phyloP scores from a whole-genome alignment of 2,888 invertebrate species.

The Campoplex nolae region DNA sequence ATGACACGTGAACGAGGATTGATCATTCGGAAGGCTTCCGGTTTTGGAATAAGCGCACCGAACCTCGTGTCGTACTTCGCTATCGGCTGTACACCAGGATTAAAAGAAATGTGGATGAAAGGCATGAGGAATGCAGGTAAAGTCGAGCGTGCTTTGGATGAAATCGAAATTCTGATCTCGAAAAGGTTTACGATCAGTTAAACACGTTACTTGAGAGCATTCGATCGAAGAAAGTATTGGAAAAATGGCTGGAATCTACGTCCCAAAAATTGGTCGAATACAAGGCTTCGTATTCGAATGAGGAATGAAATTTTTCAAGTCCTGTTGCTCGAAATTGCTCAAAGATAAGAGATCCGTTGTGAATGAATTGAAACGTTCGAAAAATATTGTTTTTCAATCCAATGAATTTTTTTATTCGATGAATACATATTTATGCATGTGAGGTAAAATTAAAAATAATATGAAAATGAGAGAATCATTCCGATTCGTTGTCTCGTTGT shows the following conservation, averaged over 20 bases:
- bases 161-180: conserved; percentile 34
- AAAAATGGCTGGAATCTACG: conserved; percentile 1
- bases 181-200: conserved; percentile 45
- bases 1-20: conserved; percentile 28
- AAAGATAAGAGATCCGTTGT: not conserved
- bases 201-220: conserved; percentile 1
- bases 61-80: conserved; percentile 4
- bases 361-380: not conserved
- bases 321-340: not conserved
- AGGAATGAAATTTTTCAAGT: not conserved
- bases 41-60: conserved; percentile 1
- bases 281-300: not conserved
- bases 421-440: no score
- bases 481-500: no score
- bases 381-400: not conserved
- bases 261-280: not conserved
- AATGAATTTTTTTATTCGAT: no score
- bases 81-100: not conserved
- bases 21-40: conserved; percentile 46
- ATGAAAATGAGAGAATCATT: no score
- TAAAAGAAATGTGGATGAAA: conserved; percentile 22
- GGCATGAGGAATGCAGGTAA: conserved; percentile 12
- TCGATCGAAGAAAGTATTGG: not conserved
- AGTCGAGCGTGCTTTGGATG: not conserved
- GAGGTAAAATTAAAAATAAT: no score